Evolutionary conservation across 2,113 vertebrate species (phyloP).

Genomic region (Ancistrus triradiatus): DNA sequence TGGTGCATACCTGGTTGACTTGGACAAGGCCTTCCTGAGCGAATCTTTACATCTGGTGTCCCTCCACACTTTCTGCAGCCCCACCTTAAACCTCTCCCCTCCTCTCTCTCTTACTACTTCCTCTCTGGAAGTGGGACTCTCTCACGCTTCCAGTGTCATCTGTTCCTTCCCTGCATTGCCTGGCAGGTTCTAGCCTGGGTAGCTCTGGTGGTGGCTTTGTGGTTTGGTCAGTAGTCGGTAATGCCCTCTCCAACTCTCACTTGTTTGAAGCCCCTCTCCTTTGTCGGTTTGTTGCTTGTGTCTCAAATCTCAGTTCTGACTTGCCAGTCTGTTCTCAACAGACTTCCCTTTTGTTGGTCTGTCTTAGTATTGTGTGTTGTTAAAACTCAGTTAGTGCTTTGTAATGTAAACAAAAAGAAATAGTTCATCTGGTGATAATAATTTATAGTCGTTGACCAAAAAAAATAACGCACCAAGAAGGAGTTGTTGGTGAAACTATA

Average conservation of each 20-base stretch:
- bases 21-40: slow-evolving; percentile 51
- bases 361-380: slow-evolving; percentile 57
- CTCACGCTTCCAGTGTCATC: slow-evolving; percentile 40
- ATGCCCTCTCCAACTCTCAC: slow-evolving; percentile 26
- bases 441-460: too few relatives aligned
- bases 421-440: too few relatives aligned
- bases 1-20: slow-evolving; percentile 75
- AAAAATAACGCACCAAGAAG: too few relatives aligned
- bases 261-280: slow-evolving; percentile 60
- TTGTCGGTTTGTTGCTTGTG: slow-evolving; percentile 75
- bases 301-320: slow-evolving; percentile 62
- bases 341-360: slow-evolving; percentile 62
- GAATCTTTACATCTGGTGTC: slow-evolving; percentile 48
- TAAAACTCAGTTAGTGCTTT: neutral
- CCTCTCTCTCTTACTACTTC: slow-evolving; percentile 38
- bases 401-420: too few relatives aligned
- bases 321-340: slow-evolving; percentile 57
- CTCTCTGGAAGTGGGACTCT: slow-evolving; percentile 61
- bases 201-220: slow-evolving; percentile 32
- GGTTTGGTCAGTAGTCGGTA: slow-evolving; percentile 39
- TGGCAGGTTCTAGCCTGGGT: slow-evolving; percentile 40
- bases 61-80: slow-evolving; percentile 31
- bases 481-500: too few relatives aligned
- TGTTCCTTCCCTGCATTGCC: slow-evolving; percentile 40
- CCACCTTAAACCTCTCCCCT: slow-evolving; percentile 36